Evolutionary conservation across 2,797 vertebrate genomes (phyloP).

Genomic region (Schizothorax lantsangensis): DNA sequence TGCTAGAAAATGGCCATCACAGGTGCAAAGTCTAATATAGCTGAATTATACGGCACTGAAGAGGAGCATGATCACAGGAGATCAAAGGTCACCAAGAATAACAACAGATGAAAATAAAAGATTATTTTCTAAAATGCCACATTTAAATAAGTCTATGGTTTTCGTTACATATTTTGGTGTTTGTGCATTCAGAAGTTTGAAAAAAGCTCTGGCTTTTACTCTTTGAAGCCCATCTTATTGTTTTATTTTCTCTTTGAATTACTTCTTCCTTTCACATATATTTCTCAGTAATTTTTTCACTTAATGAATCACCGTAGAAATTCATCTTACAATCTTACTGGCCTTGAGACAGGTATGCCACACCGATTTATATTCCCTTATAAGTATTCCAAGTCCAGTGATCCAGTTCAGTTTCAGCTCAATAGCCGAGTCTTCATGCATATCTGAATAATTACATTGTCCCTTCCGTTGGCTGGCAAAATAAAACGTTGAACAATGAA

Average conservation of each 20-base stretch:
- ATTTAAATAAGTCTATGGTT: constrained; percentile 14
- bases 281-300: background rate
- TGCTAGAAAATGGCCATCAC: constrained; percentile 47
- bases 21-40: constrained; percentile 46
- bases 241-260: constrained; percentile 11
- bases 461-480: constrained; percentile 41
- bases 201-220: constrained; percentile 1
- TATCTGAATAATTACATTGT: constrained; percentile 51
- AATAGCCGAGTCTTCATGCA: constrained; percentile 42
- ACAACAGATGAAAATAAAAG: constrained; percentile 1
- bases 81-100: constrained; percentile 32
- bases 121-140: constrained; percentile 26
- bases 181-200: background rate
- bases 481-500: constrained; percentile 49
- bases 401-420: constrained; percentile 45
- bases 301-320: constrained; percentile 15
- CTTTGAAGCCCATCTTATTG: background rate
- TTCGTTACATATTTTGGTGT: background rate
- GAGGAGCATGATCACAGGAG: constrained; percentile 26
- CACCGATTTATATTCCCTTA: constrained; percentile 46
- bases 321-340: constrained; percentile 28
- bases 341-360: constrained; percentile 26
- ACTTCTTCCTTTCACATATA: background rate
- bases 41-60: constrained; percentile 42
- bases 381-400: constrained; percentile 44